Percentiles rank a stretch among this genome's conserved stretches.
Conservation (phyloP, 2,888 invertebrate species). For the Sceliomorpha sp. region DNA sequence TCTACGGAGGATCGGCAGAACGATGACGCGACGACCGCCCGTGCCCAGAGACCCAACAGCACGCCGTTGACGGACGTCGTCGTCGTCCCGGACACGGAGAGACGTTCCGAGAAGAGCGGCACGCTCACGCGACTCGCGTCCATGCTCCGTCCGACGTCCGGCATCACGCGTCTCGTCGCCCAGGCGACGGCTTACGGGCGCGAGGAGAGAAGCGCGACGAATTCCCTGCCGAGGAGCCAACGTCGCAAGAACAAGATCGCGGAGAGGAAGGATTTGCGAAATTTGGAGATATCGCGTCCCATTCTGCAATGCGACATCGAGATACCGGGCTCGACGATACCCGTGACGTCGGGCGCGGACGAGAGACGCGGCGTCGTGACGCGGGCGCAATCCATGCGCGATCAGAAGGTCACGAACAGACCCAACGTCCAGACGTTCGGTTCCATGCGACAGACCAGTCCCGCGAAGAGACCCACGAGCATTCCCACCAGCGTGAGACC, state of each 20-base stretch:
- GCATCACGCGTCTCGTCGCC: slow-evolving; percentile 80
- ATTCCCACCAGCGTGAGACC: slow-evolving; percentile 86
- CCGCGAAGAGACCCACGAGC: slow-evolving; percentile 86
- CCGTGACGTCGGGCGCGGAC: slow-evolving; percentile 82
- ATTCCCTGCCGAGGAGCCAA: slow-evolving; percentile 83
- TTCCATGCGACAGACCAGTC: slow-evolving; percentile 88
- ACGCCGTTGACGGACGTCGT: slow-evolving; percentile 64
- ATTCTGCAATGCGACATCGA: slow-evolving; percentile 87
- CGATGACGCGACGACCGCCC: no score
- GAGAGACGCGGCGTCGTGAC: slow-evolving; percentile 85
- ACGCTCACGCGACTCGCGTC: slow-evolving; percentile 88
- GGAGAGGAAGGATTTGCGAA: slow-evolving; percentile 87
- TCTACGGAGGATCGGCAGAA: no score
- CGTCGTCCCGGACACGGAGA: slow-evolving; percentile 69
- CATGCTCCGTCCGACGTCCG: slow-evolving; percentile 81
- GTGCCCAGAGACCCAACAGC: slow-evolving; percentile 67
- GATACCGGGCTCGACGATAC: slow-evolving; percentile 83
- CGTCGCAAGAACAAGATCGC: slow-evolving; percentile 85
- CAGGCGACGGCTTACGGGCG: slow-evolving; percentile 73
- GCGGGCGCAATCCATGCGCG: slow-evolving; percentile 91
- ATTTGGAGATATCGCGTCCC: slow-evolving; percentile 91
- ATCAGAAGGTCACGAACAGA: slow-evolving; percentile 81
- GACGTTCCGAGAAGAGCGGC: slow-evolving; percentile 78
- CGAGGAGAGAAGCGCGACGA: slow-evolving; percentile 75
- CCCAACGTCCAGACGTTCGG: slow-evolving; percentile 89